phyloP scores from a whole-genome alignment of 2,797 vertebrate genomes.

The Coilia nasus region DNA sequence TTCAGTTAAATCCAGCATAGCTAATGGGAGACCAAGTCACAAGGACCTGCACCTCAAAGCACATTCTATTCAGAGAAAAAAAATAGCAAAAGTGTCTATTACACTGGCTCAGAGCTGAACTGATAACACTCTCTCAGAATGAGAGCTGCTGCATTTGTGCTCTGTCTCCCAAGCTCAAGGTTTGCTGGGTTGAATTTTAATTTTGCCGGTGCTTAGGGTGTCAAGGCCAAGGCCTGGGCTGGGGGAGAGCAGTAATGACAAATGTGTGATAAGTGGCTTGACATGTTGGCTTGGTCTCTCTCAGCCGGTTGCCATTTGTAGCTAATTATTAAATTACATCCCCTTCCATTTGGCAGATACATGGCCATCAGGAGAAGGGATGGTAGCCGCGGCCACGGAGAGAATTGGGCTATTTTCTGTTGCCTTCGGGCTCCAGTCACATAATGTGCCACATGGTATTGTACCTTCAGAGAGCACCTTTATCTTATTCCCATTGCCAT shows the following conservation, averaged over 20 bases:
- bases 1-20: background rate
- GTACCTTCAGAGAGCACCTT: background rate
- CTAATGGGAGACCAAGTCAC: background rate
- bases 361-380: background rate
- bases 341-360: conserved; percentile 16
- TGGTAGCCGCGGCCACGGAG: background rate
- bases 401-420: conserved; percentile 11
- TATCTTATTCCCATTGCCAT: background rate
- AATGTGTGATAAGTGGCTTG: conserved; percentile 26
- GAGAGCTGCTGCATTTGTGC: background rate
- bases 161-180: background rate
- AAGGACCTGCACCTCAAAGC: background rate
- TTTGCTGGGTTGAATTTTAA: conserved; percentile 25
- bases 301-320: conserved; percentile 16
- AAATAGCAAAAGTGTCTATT: background rate
- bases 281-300: conserved; percentile 18
- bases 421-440: background rate
- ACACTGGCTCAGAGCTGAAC: background rate
- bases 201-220: background rate
- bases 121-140: background rate
- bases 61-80: background rate
- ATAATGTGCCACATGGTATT: background rate
- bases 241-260: conserved; percentile 17
- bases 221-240: conserved; percentile 4
- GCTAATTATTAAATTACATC: conserved; percentile 27